Percentiles rank a stretch among this genome's conserved stretches.
phyloP scores from a whole-genome alignment of 1,140 invertebrate species.

The Melipona quadrifasciata region DNA sequence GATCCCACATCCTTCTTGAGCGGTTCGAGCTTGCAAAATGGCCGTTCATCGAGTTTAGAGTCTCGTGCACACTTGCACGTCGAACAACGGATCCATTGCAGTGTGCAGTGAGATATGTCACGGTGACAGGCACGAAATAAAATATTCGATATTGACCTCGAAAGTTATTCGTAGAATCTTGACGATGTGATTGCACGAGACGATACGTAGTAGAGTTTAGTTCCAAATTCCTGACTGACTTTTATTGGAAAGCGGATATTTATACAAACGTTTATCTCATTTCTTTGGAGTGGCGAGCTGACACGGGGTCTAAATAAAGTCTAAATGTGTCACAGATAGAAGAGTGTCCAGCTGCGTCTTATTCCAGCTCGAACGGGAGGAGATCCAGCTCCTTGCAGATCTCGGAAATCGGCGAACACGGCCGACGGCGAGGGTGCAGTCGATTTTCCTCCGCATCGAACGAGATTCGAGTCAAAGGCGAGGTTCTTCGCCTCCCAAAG shows the following conservation, averaged over 20 bases:
- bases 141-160: too few relatives aligned
- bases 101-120: constrained; percentile 10
- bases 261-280: too few relatives aligned
- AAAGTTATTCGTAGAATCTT: too few relatives aligned
- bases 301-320: not conserved
- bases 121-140: too few relatives aligned
- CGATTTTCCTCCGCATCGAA: constrained; percentile 33
- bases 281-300: too few relatives aligned
- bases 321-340: not conserved
- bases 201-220: too few relatives aligned
- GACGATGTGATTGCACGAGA: too few relatives aligned
- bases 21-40: not conserved
- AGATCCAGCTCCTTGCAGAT: not conserved
- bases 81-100: constrained; percentile 1
- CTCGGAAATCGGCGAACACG: not conserved
- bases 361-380: constrained; percentile 1
- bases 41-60: constrained; percentile 1
- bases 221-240: too few relatives aligned
- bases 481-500: not conserved
- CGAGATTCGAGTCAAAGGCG: constrained; percentile 57
- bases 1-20: too few relatives aligned
- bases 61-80: not conserved
- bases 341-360: not conserved
- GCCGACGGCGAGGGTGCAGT: not conserved
- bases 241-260: too few relatives aligned